Evolutionary conservation across 2,797 vertebrate genomes (phyloP).

Genomic region (Tiaroga cobitis): DNA sequence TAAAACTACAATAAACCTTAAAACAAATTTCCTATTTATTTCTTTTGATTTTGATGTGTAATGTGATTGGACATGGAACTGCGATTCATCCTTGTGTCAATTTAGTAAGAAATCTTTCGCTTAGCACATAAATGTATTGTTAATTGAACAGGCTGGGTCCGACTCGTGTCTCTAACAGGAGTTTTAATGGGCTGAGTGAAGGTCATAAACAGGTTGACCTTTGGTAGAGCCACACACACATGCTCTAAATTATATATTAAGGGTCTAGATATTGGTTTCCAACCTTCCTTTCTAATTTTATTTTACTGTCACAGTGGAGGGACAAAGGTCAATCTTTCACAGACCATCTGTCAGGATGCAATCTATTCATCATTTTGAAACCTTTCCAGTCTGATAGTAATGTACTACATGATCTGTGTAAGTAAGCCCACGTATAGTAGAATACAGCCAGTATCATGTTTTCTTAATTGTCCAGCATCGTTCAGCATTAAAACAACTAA

Average conservation of each 20-base stretch:
- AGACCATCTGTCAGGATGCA: slow-evolving; percentile 39
- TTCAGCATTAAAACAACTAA: neutral
- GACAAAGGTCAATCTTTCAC: slow-evolving; percentile 60
- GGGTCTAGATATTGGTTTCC: slow-evolving; percentile 22
- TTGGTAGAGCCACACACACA: slow-evolving; percentile 5
- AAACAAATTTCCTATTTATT: neutral
- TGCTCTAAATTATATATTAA: slow-evolving; percentile 26
- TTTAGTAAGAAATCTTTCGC: slow-evolving; percentile 50
- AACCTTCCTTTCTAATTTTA: slow-evolving; percentile 4
- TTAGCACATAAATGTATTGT: slow-evolving; percentile 35
- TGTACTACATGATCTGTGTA: neutral
- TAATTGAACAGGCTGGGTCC: slow-evolving; percentile 67
- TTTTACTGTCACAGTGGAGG: slow-evolving; percentile 39
- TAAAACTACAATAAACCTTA: neutral
- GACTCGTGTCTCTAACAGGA: slow-evolving; percentile 71
- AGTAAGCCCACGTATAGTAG: neutral
- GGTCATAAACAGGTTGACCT: slow-evolving; percentile 64
- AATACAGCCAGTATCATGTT: neutral
- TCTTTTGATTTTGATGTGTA: neutral
- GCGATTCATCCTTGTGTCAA: neutral
- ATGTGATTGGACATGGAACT: neutral
- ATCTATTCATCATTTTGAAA: slow-evolving; percentile 36
- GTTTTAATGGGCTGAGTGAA: slow-evolving; percentile 65
- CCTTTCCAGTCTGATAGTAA: neutral
- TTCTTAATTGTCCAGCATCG: neutral